Percentiles rank a stretch among this genome's conserved stretches.
Evolutionary conservation across 2,113 vertebrate genomes (phyloP).

Genomic region (Austrofundulus limnaeus): DNA sequence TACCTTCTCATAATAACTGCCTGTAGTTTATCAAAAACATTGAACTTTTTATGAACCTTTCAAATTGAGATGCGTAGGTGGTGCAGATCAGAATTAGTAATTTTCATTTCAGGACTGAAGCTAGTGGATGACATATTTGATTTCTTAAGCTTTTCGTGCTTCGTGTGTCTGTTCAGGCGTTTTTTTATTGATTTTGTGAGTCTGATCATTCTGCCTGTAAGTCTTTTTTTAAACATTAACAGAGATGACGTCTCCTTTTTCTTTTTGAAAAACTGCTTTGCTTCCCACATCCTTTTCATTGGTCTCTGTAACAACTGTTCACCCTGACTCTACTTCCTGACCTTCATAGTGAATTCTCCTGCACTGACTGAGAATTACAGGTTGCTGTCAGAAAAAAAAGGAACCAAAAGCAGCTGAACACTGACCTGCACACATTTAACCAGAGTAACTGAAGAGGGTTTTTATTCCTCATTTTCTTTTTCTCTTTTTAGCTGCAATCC

Average conservation of each 20-base stretch:
- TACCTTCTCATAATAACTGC: too few species aligned
- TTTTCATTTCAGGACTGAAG: too few species aligned
- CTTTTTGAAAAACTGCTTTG: not conserved
- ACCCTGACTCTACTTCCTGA: conserved; percentile 43
- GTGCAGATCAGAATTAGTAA: too few species aligned
- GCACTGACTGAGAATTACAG: conserved; percentile 41
- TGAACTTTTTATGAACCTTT: too few species aligned
- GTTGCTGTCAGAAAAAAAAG: conserved; percentile 27
- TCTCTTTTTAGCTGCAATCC: conserved; percentile 12
- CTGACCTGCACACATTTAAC: conserved; percentile 44
- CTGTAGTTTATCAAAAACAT: too few species aligned
- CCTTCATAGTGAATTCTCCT: conserved; percentile 47
- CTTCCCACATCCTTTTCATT: conserved; percentile 34
- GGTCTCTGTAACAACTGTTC: conserved; percentile 51
- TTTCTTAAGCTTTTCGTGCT: not conserved
- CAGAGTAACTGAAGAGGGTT: conserved; percentile 21
- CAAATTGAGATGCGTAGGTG: too few species aligned
- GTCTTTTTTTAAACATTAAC: conserved; percentile 22
- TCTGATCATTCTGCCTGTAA: conserved; percentile 49
- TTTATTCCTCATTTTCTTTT: conserved; percentile 8
- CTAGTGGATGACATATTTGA: not conserved
- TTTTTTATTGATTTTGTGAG: conserved; percentile 23
- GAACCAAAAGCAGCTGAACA: conserved; percentile 25
- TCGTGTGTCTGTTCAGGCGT: conserved; percentile 1
- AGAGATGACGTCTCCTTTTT: conserved; percentile 22